Base-by-base conservation (phyloP, 2,797 vertebrate species). In the Lutjanus argentimaculatus region DNA sequence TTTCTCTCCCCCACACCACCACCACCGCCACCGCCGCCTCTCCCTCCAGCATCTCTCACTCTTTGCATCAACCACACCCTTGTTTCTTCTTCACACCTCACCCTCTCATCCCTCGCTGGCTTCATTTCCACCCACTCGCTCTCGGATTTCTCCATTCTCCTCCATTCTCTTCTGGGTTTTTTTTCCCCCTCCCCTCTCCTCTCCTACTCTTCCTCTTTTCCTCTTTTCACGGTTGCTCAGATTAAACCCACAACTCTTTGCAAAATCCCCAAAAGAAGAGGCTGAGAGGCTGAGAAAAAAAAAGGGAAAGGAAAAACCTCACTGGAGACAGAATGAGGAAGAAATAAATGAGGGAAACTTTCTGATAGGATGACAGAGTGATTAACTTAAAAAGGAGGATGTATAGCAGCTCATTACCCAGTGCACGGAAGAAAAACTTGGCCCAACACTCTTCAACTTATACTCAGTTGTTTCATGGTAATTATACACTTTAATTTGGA, bases 41-140 rank as follows among this genome's bases (percentile, higher is more conserved):
- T 11, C 76, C 65, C 58, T 77, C 71, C 52, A 48, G 61, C 75
- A 68, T 85, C 84, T 67, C 59, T 69, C 49, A 0, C 72, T 72
- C 77, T 22, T 59, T 7, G 46, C 72, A 64, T 74, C 75, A 76
- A 61, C 87, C 91, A 85, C 87, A 83, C 86, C 80, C 75, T 76
- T 53, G 46, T 69, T 53, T 67, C 70, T 13, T 15, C 45, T 36
- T 62, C 51, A 77, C 69, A 77, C 88, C 91, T 91, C 83, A 65
- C 66, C 89, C 82, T 89, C 62, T 72, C 66, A 25, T 77, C 72
- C 74, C 61, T 67, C 48, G 0, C 12, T n/a, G 13, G 52, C 76
- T 83, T 70, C 14, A 1, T 72, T 70, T 64, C 74, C 63, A 71
- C 88, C 71, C 76, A 63, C 88, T 65, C 65, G 0, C 78, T 65